These are phyloP conservation scores for Taeniopygia guttata DNA, from an alignment of 2,797 vertebrate genomes.

Conservation along the genomic window DNA sequence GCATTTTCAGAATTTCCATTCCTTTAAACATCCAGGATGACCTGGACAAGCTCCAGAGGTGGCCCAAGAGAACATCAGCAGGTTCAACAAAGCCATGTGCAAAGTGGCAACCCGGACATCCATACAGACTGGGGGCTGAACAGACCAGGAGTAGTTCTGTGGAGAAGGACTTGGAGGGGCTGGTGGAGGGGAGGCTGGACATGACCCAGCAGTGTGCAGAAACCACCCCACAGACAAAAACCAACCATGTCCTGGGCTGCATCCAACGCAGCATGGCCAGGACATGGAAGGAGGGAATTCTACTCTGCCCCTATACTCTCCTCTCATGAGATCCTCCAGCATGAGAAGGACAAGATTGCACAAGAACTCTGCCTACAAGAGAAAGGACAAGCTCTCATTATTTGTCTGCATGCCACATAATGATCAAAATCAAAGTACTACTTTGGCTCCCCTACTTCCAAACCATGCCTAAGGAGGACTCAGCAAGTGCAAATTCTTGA, in stretches of 20 bases:
- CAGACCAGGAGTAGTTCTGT: neutral
- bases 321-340: neutral
- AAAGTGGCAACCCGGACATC: accelerated
- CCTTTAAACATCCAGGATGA: neutral
- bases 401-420: neutral
- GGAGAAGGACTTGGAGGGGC: neutral
- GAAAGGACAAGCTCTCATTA: neutral
- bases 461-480: neutral
- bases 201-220: neutral
- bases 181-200: neutral
- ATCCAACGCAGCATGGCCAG: neutral
- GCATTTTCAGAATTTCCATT: neutral
- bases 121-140: too few species aligned
- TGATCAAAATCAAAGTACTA: neutral
- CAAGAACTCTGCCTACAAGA: neutral
- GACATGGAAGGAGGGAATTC: neutral
- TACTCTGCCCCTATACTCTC: neutral
- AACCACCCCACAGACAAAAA: neutral
- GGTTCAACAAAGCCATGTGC: neutral
- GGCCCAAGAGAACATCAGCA: neutral
- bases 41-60: neutral
- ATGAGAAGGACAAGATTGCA: neutral
- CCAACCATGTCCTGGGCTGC: neutral
- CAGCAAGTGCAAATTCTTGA: neutral
- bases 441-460: neutral